A percentile compares a stretch with the other conserved stretches of the same genome.
phyloP scores from a whole-genome alignment of 2,113 vertebrate species.

The Clarias macrocephalus region DNA sequence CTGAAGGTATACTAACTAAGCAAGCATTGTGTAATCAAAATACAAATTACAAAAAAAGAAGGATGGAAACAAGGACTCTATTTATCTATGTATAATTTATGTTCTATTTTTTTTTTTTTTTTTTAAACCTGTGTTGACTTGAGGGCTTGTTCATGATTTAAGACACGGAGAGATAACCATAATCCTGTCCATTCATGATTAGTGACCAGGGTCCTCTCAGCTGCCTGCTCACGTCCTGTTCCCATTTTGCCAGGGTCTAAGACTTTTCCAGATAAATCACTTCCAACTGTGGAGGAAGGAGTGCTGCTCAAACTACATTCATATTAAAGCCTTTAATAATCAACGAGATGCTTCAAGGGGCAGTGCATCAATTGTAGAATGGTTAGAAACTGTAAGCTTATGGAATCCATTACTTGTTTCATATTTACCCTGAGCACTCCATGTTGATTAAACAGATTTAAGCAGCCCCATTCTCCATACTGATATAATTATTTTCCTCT shows the following conservation, averaged over 20 bases:
- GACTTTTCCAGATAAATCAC: constrained; percentile 54
- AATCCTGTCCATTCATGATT: constrained; percentile 7
- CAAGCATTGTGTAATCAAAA: neutral
- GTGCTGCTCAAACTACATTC: constrained; percentile 43
- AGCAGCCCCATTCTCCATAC: constrained; percentile 29
- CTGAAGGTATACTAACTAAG: neutral
- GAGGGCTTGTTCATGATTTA: constrained; percentile 2
- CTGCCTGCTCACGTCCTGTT: constrained; percentile 54
- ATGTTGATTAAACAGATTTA: constrained; percentile 44
- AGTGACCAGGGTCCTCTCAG: constrained; percentile 40
- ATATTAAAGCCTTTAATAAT: constrained; percentile 64
- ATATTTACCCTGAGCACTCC: constrained; percentile 26
- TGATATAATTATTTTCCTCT: constrained; percentile 55
- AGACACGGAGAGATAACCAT: neutral
- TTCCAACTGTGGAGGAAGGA: constrained; percentile 62
- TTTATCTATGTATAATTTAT: too few species aligned
- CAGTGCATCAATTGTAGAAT: constrained; percentile 4
- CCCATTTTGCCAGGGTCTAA: constrained; percentile 52
- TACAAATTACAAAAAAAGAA: neutral
- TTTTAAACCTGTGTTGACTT: neutral
- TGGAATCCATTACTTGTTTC: constrained; percentile 55
- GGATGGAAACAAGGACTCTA: neutral
- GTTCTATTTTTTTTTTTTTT: too few species aligned
- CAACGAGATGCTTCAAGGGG: constrained; percentile 57
- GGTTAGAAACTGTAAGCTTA: constrained; percentile 31